Percentiles rank a stretch among this genome's conserved stretches.
These are phyloP conservation scores for Actenoides lindsayi DNA, from an alignment of 2,113 vertebrate genomes.

Conservation along the genomic window DNA sequence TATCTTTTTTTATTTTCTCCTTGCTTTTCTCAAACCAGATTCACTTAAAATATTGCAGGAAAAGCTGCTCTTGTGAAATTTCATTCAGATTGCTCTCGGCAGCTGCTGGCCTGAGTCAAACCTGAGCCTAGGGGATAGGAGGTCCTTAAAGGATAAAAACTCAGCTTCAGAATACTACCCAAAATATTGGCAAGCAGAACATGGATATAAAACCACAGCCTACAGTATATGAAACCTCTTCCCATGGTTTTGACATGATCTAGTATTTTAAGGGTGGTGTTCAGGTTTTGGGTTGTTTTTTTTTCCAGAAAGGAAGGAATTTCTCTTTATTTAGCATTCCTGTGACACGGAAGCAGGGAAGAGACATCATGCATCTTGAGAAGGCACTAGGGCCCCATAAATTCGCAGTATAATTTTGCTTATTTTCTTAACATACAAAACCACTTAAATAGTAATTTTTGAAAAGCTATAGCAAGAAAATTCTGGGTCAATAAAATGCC, in stretches of 20 bases:
- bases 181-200: background rate
- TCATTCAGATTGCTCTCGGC: background rate
- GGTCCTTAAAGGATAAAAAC: constrained; percentile 20
- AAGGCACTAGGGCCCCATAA: background rate
- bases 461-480: background rate
- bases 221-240: background rate
- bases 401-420: background rate
- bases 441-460: background rate
- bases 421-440: background rate
- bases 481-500: background rate
- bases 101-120: constrained; percentile 23
- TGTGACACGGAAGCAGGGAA: background rate
- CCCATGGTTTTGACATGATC: background rate
- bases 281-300: background rate
- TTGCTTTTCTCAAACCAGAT: constrained; percentile 2
- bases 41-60: constrained; percentile 13
- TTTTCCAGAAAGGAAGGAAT: background rate
- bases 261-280: background rate
- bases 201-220: background rate
- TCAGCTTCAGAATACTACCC: background rate
- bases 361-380: background rate
- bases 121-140: background rate
- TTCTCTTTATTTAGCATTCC: background rate
- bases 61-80: constrained; percentile 29
- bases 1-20: background rate